phyloP scores from a whole-genome alignment of 2,797 vertebrate genomes.

The Echiichthys vipera region DNA sequence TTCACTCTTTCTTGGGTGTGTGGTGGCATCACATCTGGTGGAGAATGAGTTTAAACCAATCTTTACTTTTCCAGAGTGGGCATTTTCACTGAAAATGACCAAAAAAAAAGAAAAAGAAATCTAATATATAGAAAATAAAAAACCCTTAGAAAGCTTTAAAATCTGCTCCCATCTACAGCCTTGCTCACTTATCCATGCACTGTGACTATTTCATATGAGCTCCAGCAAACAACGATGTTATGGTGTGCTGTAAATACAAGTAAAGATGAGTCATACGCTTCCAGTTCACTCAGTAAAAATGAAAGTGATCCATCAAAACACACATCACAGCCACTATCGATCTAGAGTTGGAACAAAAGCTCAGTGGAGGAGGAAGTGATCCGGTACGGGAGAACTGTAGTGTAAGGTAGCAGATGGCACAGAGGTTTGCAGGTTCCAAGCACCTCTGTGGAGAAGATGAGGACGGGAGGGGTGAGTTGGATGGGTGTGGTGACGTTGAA shows the following conservation, averaged over 20 bases:
- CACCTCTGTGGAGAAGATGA: constrained; percentile 24
- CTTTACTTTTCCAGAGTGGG: not conserved
- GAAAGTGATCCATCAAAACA: constrained; percentile 8
- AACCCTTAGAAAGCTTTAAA: not conserved
- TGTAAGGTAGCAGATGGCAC: constrained; percentile 16
- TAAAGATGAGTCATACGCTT: constrained; percentile 9
- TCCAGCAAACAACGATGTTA: not conserved
- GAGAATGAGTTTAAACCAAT: not conserved
- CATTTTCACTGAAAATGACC: not conserved
- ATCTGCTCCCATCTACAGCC: not conserved
- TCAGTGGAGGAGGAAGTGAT: constrained; percentile 7
- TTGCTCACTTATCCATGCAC: not conserved
- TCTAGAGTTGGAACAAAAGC: constrained; percentile 9
- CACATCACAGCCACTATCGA: not conserved
- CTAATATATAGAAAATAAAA: too few relatives aligned
- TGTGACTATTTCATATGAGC: constrained; percentile 4
- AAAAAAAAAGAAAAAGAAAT: too few relatives aligned
- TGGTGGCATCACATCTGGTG: not conserved
- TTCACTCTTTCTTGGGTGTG: not conserved
- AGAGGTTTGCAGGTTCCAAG: constrained; percentile 7
- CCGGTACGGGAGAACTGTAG: not conserved
- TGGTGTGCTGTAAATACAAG: not conserved
- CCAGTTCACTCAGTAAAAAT: not conserved
- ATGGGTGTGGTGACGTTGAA: constrained; percentile 24
- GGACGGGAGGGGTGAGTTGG: not conserved